A percentile compares a stretch with the other conserved stretches of the same genome.
These are phyloP conservation scores for Coracias cyanogaster DNA, from an alignment of 2,797 vertebrate genomes.

Conservation along the genomic window DNA sequence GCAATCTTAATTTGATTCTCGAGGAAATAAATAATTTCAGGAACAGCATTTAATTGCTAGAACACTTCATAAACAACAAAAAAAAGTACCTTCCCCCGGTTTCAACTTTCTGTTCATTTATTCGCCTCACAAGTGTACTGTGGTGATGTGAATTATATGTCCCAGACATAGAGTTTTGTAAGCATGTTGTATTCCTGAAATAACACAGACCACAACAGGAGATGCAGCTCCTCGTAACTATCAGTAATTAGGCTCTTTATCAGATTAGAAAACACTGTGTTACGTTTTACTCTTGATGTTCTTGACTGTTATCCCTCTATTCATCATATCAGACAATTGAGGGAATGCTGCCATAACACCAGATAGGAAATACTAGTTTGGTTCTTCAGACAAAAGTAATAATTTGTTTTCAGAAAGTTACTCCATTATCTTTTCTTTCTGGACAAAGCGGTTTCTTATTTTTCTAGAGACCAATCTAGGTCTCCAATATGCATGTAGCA, in stretches of 20 bases:
- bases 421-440: background rate
- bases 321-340: background rate
- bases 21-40: conserved; percentile 51
- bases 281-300: background rate
- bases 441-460: background rate
- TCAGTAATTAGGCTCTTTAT: background rate
- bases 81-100: background rate
- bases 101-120: background rate
- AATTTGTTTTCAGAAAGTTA: background rate
- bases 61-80: background rate
- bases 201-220: background rate
- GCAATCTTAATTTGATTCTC: conserved; percentile 42
- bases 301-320: fast-evolving
- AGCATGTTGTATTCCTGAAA: background rate
- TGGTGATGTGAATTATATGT: background rate
- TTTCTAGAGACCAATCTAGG: background rate
- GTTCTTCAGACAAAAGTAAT: background rate
- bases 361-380: background rate
- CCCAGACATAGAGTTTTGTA: background rate
- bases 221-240: background rate
- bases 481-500: background rate
- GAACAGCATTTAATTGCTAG: background rate
- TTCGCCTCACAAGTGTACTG: background rate
- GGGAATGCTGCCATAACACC: background rate
- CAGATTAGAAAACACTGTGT: background rate